Evolutionary conservation across 1,140 invertebrate genomes (phyloP), one percentile per base, ranked within the genome.

Genomic region (Maconellicoccus hirsutus): DNA sequence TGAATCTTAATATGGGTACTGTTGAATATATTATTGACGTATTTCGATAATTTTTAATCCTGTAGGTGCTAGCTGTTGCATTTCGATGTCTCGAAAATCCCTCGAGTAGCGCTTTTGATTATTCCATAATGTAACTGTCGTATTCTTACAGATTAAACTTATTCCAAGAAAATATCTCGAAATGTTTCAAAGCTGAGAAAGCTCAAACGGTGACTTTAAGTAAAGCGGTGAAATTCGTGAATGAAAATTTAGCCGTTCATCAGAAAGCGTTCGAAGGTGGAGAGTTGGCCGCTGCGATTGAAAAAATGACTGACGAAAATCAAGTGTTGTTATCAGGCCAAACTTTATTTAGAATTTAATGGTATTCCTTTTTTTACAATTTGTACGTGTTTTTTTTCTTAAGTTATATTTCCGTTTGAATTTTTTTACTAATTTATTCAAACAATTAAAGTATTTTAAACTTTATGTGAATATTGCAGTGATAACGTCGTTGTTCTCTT

Each of bases 251-350:
- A 73, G 76, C 78, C 0, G 80, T 82, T 70, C 75, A 80, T n/a
- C 78, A 84, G 2, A 70, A 72, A 25, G 77, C 78, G 21, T 96
- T 93, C 78, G 81, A 82, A 1, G 75, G 82, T 14, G 84, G 80
- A 16, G 94, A 98, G 83, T 83, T 96, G 6, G 79, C 83, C 52
- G 85, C 87, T 0, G 93, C 93, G 0, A 81, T 98, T 12, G 80
- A 87, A 14, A 83, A 82, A 71, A 94, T 98, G 93, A 89, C 88
- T 21, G 87, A 91, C 52, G 91, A 89, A 66, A 96, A 96, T 81
- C 90, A 94, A 79, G 84, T 98, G 23, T 95, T 97, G 92, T 81
- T 93, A 71, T 86, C 92, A 0, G 92, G 95, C 78, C 87, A 89
- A 73, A 88, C 92, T 73, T 83, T 96, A n/a, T 92, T 93, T 78